phyloP scores from a whole-genome alignment of 2,797 vertebrate genomes.

The Pelodytes ibericus region DNA sequence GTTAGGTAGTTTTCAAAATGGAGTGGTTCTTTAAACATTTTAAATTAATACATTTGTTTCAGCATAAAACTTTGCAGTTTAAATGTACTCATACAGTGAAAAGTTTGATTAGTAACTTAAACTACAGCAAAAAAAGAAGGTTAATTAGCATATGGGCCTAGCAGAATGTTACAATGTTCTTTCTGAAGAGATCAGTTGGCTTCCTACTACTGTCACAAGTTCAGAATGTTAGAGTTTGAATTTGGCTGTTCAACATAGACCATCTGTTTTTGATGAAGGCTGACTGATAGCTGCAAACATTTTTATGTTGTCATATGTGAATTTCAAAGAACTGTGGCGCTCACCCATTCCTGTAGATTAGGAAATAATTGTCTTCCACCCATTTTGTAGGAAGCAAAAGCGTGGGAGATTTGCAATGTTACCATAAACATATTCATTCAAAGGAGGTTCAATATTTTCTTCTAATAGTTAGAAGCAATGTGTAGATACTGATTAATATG shows the following conservation, averaged over 20 bases:
- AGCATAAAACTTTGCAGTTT: not conserved
- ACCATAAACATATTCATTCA: not conserved
- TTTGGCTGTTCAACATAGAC: constrained; percentile 36
- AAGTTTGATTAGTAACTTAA: constrained; percentile 19
- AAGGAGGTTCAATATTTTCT: not conserved
- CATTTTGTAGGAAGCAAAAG: not conserved
- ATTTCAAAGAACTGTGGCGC: constrained; percentile 29
- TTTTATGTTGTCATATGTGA: constrained; percentile 33
- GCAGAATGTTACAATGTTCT: constrained; percentile 34
- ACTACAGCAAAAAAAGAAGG: constrained; percentile 2
- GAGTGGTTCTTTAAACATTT: too few relatives aligned
- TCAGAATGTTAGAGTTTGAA: constrained; percentile 36
- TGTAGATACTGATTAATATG: not conserved
- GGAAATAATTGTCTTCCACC: constrained; percentile 24
- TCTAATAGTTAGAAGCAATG: not conserved
- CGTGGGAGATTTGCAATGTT: not conserved
- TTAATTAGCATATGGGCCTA: constrained; percentile 50
- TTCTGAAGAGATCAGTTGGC: constrained; percentile 40
- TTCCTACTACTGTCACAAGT: constrained; percentile 29
- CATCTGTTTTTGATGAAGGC: constrained; percentile 50
- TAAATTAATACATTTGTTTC: not conserved
- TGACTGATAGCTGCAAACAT: constrained; percentile 38
- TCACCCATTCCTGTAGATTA: constrained; percentile 15
- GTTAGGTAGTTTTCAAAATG: too few relatives aligned
- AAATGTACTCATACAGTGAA: not conserved